Evolutionary conservation across 2,797 vertebrate genomes (phyloP), one percentile per base, ranked within the genome.

Genomic region (Lutjanus campechanus): DNA sequence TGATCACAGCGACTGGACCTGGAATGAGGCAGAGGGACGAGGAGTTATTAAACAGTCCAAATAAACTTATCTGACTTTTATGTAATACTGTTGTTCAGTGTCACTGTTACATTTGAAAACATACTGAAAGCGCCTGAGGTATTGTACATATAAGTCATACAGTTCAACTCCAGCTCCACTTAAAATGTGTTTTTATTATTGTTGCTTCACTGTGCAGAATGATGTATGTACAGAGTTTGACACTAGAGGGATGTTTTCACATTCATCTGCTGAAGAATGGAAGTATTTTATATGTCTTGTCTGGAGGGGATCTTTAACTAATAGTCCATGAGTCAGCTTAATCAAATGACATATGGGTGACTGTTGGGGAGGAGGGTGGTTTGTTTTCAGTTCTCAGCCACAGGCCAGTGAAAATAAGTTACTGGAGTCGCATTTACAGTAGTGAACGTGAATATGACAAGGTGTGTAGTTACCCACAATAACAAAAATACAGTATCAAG

Each of bases 1-100:
- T 99, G 93, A 99, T 99, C 87, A 99, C 98, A 13, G 98, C 97
- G 65, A 99, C 98, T 0, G 98, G 98, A 87, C 98, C 98, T 99
- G 91, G 19, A 77, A 65, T 36, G 60, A 70, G 12, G 46, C n/a
- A 84, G 15, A 70, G 49, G 40, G 55, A 40, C 1, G 17, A 47
- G 13, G 11, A 43, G 40, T 55, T 73, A 58, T 25, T 55, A 47
- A 7, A 72, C 13, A 60, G 22, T 68, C 7, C 22, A 12, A 22
- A 46, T 25, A 0, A 29, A 1, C 4, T 19, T 47, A 8, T 29
- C 16, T 11, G 40, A 49, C 4, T 25, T 50, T n/a, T 10, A 11
- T 54, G 11, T 44, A 2, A 49, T 41, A 11, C 12, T 19, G 20
- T 60, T 13, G 13, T 22, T 36, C 25, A 15, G 4, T 64, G 22